phyloP scores from a whole-genome alignment of 2,888 invertebrate species.

The Sturmia bella region DNA sequence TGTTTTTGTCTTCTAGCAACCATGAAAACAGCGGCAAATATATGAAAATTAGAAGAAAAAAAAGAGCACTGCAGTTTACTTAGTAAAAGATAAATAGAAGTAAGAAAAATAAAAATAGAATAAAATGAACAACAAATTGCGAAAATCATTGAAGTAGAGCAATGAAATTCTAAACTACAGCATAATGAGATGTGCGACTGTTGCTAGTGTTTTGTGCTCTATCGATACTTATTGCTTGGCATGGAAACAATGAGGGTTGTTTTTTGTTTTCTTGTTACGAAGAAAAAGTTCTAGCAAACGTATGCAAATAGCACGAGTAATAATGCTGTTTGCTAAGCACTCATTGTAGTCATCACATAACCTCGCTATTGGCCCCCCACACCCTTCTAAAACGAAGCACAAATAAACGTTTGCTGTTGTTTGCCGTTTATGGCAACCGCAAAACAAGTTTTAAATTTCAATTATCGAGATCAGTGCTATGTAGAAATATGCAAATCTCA shows the following conservation, averaged over 20 bases:
- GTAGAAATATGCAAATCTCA: constrained; percentile 8
- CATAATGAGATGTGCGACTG: constrained; percentile 53
- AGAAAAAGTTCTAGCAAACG: constrained; percentile 24
- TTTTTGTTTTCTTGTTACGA: too few relatives aligned
- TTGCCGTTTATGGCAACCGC: constrained; percentile 43
- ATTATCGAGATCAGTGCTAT: constrained; percentile 60
- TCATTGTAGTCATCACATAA: constrained; percentile 3
- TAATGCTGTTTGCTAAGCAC: constrained; percentile 15
- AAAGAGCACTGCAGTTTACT: not conserved
- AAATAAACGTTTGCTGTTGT: not conserved
- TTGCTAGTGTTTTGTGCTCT: constrained; percentile 3
- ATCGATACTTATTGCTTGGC: not conserved
- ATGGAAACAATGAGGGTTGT: not conserved
- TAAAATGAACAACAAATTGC: not conserved
- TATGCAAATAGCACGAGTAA: not conserved
- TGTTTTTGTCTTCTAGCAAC: not conserved
- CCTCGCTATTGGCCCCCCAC: not conserved
- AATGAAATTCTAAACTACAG: constrained; percentile 56
- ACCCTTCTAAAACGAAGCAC: not conserved
- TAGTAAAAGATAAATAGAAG: not conserved
- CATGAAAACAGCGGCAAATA: constrained; percentile 8
- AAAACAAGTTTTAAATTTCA: constrained; percentile 64
- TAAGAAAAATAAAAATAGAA: not conserved
- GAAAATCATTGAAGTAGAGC: constrained; percentile 39
- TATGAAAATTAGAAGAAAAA: constrained; percentile 1